Base-by-base conservation (phyloP, 1,140 invertebrate genomes). In the Anadara kagoshimensis region DNA sequence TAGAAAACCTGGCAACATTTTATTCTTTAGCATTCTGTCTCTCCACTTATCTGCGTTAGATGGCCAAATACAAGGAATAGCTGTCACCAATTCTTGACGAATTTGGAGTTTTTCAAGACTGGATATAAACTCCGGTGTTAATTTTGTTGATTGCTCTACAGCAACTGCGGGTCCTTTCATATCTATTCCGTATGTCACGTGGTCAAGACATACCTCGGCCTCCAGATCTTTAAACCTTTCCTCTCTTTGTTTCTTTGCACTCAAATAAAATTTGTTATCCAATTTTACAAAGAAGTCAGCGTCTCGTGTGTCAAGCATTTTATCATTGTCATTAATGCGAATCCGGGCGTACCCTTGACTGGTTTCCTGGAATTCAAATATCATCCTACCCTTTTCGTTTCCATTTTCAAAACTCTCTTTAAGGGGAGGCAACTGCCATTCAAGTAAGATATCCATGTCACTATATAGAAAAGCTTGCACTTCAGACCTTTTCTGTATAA, bases 51-150 rank as follows among this genome's bases (percentile, higher is more conserved):
- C 49, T 14, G 61, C 61, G 16, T 24, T 22, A 11, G 12, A 12
- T 63, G 61, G 61, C 61, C 61, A 63, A 54, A n/a, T 18, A 24
- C 63, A 66, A 26, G 63, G 63, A 8, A 66, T 18, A 5, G 63
- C 49, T 22, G 5, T 26, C 7, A 66, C 63, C 43, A 47, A 56
- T n/a, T 66, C 63, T 18, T 66, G 63, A 63, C 49, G 61, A 26
- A 63, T 8, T 29, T 29, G 5, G 5, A 24, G n/a, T 22, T 29
- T 63, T 26, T 44, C 16, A 20, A 44, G 8, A 12, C n/a, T 47
- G 10, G 20, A 10, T 24, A 45, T 45, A 5, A 36, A 14, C 18
- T 29, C 22, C 3, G 29, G 5, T 29, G 54, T 24, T 22, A 14
- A 3, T 4, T 12, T 16, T 29, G 22, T 16, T 49, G 24, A 14